Evolutionary conservation across 2,888 invertebrate genomes (phyloP), one percentile per base, ranked within the genome.

Genomic region (Parascotia fuliginaria): DNA sequence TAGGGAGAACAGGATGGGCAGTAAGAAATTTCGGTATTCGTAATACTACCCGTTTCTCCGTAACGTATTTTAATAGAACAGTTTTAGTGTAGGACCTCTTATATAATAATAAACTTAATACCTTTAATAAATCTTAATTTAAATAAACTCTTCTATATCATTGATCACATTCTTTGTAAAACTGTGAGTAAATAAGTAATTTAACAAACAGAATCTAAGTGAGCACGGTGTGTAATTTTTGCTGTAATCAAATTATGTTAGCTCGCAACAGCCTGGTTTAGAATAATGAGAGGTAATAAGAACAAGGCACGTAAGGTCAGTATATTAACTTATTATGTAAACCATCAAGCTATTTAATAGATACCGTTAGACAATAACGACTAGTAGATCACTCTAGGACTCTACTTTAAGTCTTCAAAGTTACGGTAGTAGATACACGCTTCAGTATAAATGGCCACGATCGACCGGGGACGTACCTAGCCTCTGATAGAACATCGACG

Each of bases 131-230:
- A 11, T 15, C 31, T 33, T 41, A 59, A 40, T 39, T 27, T 33
- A 27, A 43, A 44, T 40, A 55, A 61, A 65, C 55, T 56, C 39
- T 45, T 55, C 41, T 44, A 16, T 48, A 45, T 36, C 32, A 47
- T 57, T 65, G 58, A 73, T 48, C 60, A 52, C 47, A 49, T 65
- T 51, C 51, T 44, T 33, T 55, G 53, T 46, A 48, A 48, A 68
- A 64, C 76, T 71, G 68, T 76, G 74, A 81, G 79, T 82, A 85
- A 86, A 87, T 84, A 83, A 79, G 83, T 78, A 79, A 81, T 81
- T 82, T 76, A 77, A 83, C 81, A 74, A 84, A 81, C 78, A 80
- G 79, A 77, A 80, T 81, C 80, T 83, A 83, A 83, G 80, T 77
- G 76, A 75, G 70, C 61, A 68, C 62, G 60, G 43, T 55, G 60